Evolutionary conservation across 2,888 invertebrate genomes (phyloP).

Genomic region (Axea sp.): DNA sequence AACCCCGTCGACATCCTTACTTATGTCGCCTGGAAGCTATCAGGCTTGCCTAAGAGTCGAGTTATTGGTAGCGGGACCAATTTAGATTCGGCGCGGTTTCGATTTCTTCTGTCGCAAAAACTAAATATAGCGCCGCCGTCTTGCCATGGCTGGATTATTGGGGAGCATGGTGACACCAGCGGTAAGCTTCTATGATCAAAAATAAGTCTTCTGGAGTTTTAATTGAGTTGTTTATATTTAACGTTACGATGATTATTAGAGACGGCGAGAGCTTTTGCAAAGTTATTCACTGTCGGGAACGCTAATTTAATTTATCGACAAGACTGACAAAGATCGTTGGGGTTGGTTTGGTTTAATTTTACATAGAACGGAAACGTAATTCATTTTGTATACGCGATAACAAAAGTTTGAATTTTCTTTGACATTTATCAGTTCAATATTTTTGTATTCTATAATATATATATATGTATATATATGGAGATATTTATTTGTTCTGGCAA

Average conservation of each 20-base stretch:
- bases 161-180: slow-evolving; percentile 95
- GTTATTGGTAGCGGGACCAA: slow-evolving; percentile 97
- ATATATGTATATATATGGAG: no score
- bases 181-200: slow-evolving; percentile 80
- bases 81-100: slow-evolving; percentile 94
- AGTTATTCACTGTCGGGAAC: slow-evolving; percentile 1
- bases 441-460: no score
- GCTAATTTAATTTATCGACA: not conserved
- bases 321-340: no score
- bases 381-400: no score
- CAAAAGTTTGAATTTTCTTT: no score
- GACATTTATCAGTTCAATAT: no score
- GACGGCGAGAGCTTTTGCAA: not conserved
- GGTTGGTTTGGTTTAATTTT: no score
- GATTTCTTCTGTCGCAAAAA: slow-evolving; percentile 91
- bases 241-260: not conserved
- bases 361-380: no score
- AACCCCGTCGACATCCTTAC: slow-evolving; percentile 96
- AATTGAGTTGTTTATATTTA: slow-evolving; percentile 5
- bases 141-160: slow-evolving; percentile 95
- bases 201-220: slow-evolving; percentile 12
- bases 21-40: slow-evolving; percentile 96
- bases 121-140: slow-evolving; percentile 90
- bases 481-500: no score
- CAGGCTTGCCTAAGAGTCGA: slow-evolving; percentile 91